Evolutionary conservation across 1,140 invertebrate genomes (phyloP).

Genomic region (Paraescarpia echinospica): DNA sequence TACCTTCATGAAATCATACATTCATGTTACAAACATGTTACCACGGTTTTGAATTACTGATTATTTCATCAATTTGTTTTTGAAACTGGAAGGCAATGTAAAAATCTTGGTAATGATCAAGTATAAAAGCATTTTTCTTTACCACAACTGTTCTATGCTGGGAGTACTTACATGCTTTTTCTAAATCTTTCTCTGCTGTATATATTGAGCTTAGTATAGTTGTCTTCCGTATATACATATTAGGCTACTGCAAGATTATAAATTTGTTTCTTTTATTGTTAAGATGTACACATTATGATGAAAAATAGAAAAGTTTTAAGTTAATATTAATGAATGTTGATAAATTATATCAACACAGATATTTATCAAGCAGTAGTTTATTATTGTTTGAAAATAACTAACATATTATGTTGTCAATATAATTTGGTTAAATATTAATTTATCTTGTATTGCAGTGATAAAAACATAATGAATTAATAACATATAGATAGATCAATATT

Average conservation of each 20-base stretch:
- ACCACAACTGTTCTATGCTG: not conserved
- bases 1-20: not conserved
- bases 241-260: not conserved
- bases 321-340: too few relatives aligned
- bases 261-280: not conserved
- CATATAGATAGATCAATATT: too few relatives aligned
- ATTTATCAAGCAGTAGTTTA: too few relatives aligned
- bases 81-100: not conserved
- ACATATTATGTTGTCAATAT: too few relatives aligned
- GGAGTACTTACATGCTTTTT: not conserved
- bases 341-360: too few relatives aligned
- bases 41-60: not conserved
- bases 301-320: not conserved
- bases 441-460: not conserved
- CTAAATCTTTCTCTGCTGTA: not conserved
- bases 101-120: not conserved
- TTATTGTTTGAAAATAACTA: too few relatives aligned
- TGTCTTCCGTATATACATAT: not conserved
- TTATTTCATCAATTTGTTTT: not conserved
- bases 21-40: not conserved
- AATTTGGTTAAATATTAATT: not conserved
- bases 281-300: too few relatives aligned
- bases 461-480: not conserved
- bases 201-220: not conserved
- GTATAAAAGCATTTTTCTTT: not conserved